Evolutionary conservation across 2,888 invertebrate species (phyloP).

Genomic region (Eustalomyia histrio): DNA sequence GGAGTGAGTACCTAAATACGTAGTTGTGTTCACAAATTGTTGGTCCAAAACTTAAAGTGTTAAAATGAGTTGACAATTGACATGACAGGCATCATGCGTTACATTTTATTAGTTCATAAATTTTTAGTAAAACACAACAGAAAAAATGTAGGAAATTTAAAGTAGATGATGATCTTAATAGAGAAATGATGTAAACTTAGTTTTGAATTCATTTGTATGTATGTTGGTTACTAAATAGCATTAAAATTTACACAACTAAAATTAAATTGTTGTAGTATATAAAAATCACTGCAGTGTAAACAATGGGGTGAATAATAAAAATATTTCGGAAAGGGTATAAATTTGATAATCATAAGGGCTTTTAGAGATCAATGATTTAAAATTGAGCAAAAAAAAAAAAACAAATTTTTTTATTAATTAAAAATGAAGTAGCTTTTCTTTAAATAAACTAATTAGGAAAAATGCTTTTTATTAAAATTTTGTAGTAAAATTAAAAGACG

Average conservation of each 20-base stretch:
- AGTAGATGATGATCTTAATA: constrained; percentile 4
- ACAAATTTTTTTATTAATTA: no score
- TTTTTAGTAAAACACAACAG: constrained; percentile 20
- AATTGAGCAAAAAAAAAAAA: no score
- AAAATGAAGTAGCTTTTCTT: no score
- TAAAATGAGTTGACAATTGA: constrained; percentile 66
- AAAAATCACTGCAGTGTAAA: neutral
- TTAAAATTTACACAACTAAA: neutral
- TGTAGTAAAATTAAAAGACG: no score
- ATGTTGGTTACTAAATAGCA: neutral
- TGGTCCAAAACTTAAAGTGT: constrained; percentile 54
- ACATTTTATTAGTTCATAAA: constrained; percentile 67
- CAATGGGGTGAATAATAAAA: neutral
- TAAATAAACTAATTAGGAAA: no score
- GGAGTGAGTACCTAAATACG: constrained; percentile 8
- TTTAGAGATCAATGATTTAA: no score
- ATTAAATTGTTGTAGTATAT: neutral
- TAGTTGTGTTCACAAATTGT: neutral
- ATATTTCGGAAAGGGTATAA: no score
- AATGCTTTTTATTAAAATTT: no score
- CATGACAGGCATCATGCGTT: constrained; percentile 67
- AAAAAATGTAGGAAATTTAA: neutral
- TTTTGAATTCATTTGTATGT: neutral
- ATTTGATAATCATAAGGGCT: no score
- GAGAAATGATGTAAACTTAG: neutral